A percentile compares a stretch with the other conserved stretches of the same genome.
Evolutionary conservation across 2,797 vertebrate species (phyloP).

Genomic region (Bradypodion pumilum): DNA sequence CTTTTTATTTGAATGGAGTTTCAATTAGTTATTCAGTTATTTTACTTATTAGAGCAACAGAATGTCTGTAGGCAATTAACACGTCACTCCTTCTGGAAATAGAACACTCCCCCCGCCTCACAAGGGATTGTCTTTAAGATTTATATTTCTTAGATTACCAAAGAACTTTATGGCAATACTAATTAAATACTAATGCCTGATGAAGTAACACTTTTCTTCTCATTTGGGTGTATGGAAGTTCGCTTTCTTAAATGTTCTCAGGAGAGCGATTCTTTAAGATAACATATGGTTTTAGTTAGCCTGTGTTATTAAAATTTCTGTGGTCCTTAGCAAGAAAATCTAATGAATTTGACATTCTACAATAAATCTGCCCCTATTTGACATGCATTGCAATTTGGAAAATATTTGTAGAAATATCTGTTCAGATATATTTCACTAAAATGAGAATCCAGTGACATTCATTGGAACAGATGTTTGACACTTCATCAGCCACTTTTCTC

Average conservation of each 20-base stretch:
- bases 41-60: slow-evolving; percentile 66
- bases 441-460: neutral
- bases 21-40: slow-evolving; percentile 68
- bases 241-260: neutral
- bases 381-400: neutral
- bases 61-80: slow-evolving; percentile 62
- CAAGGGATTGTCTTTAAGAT: slow-evolving; percentile 37
- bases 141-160: neutral
- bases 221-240: slow-evolving; percentile 23
- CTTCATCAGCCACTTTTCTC: neutral
- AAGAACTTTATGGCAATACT: slow-evolving; percentile 35
- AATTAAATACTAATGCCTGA: slow-evolving; percentile 44
- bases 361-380: neutral
- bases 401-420: neutral
- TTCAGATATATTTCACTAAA: neutral
- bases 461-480: neutral
- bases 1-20: slow-evolving; percentile 61
- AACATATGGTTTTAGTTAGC: slow-evolving; percentile 20
- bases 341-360: neutral
- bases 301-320: neutral
- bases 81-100: slow-evolving; percentile 42
- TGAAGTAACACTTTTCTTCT: slow-evolving; percentile 38
- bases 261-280: slow-evolving; percentile 3
- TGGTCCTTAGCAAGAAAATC: neutral
- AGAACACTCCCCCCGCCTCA: slow-evolving; percentile 8